Percentiles rank a stretch among this genome's conserved stretches.
Evolutionary conservation across 2,888 invertebrate species (phyloP).

Genomic region (Tortricodes alternella): DNA sequence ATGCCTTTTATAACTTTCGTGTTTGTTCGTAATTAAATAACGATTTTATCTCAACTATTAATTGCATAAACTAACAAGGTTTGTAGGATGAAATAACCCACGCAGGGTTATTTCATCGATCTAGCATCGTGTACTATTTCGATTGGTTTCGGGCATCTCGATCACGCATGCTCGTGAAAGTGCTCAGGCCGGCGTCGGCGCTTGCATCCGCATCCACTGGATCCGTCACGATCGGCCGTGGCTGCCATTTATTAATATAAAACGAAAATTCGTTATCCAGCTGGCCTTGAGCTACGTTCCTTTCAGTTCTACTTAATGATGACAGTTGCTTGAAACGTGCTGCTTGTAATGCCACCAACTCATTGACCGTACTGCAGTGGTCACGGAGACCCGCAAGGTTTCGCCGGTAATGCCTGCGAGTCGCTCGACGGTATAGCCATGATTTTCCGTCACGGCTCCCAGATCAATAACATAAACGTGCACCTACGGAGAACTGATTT

Average conservation of each 20-base stretch:
- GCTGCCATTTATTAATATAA: conserved; percentile 77
- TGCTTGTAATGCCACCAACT: conserved; percentile 64
- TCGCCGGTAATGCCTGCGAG: conserved; percentile 34
- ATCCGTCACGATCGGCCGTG: conserved; percentile 73
- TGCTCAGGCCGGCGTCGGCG: conserved; percentile 50
- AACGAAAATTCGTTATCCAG: conserved; percentile 81
- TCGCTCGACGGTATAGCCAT: conserved; percentile 31
- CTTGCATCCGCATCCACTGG: conserved; percentile 65
- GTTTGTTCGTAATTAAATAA: conserved; percentile 7
- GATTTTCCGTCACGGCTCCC: conserved; percentile 34
- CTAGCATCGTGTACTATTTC: conserved; percentile 52
- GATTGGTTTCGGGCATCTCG: conserved; percentile 57
- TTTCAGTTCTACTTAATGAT: conserved; percentile 80
- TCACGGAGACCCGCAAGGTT: conserved; percentile 57
- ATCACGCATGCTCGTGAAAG: conserved; percentile 61
- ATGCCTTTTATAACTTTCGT: conserved; percentile 19
- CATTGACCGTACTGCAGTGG: conserved; percentile 56
- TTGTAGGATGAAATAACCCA: conserved; percentile 36
- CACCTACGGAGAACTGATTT: conserved; percentile 14
- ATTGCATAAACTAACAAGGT: conserved; percentile 6
- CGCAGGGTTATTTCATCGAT: conserved; percentile 55
- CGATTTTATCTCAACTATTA: conserved; percentile 18
- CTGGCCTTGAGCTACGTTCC: conserved; percentile 76
- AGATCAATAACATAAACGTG: conserved; percentile 24
- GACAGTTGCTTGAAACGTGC: conserved; percentile 76